These are phyloP conservation scores for Bruchidius siliquastri DNA, from an alignment of 2,888 invertebrate genomes.

Conservation along the genomic window DNA sequence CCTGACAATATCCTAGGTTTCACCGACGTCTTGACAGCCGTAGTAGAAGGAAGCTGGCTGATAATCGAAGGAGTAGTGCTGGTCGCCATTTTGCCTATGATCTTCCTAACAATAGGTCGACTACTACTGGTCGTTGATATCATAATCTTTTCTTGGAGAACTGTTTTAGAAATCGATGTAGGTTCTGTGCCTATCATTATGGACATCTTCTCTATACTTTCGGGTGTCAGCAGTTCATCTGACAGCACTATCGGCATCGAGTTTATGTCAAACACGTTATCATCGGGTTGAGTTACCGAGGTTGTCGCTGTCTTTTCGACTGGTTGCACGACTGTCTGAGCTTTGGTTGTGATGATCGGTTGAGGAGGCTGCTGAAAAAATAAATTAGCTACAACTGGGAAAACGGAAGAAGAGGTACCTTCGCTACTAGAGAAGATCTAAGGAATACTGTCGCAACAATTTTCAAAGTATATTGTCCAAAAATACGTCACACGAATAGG, in stretches of 20 bases:
- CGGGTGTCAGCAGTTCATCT: conserved; percentile 64
- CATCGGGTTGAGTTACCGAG: conserved; percentile 26
- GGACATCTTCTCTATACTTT: conserved; percentile 65
- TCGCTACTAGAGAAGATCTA: too few relatives aligned
- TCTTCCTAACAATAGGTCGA: conserved; percentile 6
- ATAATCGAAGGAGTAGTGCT: conserved; percentile 2
- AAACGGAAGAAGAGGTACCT: too few relatives aligned
- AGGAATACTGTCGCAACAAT: too few relatives aligned
- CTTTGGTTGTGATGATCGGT: background rate
- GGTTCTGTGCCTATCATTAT: conserved; percentile 18
- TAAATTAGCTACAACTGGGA: too few relatives aligned
- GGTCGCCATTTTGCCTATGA: conserved; percentile 10
- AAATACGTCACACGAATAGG: too few relatives aligned
- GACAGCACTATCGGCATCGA: conserved; percentile 73
- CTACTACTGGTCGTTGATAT: conserved; percentile 11
- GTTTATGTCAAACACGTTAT: conserved; percentile 63
- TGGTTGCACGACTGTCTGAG: background rate
- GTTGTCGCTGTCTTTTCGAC: background rate
- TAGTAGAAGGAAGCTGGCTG: conserved; percentile 1
- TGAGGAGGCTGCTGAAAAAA: background rate
- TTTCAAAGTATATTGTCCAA: too few relatives aligned
- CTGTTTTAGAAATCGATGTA: background rate
- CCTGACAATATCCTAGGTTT: conserved; percentile 9
- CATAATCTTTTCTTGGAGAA: conserved; percentile 1
- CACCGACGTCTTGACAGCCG: background rate